Percentiles rank a stretch among this genome's conserved stretches.
Evolutionary conservation across 2,797 vertebrate genomes (phyloP).

Genomic region (Sebastes iracundus): DNA sequence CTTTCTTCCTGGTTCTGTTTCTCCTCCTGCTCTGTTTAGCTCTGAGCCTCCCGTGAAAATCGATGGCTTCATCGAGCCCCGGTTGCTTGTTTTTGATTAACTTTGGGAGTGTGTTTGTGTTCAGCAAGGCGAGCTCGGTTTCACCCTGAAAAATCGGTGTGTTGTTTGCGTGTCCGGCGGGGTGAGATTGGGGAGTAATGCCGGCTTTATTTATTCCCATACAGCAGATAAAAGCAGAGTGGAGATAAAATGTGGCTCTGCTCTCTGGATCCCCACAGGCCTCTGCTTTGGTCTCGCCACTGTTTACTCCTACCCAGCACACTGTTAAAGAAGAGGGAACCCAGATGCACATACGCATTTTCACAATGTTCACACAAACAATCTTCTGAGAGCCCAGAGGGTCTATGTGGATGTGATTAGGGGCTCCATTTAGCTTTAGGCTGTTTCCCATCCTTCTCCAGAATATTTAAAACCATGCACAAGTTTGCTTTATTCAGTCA

Average conservation of each 20-base stretch:
- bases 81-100: slow-evolving; percentile 7
- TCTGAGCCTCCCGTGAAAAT: not conserved
- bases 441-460: not conserved
- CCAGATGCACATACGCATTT: not conserved
- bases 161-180: not conserved
- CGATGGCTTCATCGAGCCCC: not conserved
- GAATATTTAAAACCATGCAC: not conserved
- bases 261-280: slow-evolving; percentile 29
- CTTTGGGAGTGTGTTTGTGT: slow-evolving; percentile 9
- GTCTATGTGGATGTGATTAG: not conserved
- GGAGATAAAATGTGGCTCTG: slow-evolving; percentile 11
- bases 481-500: not conserved
- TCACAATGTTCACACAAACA: slow-evolving; percentile 3
- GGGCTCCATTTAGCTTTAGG: not conserved
- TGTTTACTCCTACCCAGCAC: slow-evolving; percentile 23
- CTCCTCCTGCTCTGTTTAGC: not conserved
- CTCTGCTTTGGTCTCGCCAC: slow-evolving; percentile 15
- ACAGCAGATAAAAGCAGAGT: slow-evolving; percentile 35
- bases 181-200: not conserved
- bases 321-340: not conserved
- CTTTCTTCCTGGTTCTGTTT: not conserved
- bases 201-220: slow-evolving; percentile 23
- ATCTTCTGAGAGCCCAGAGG: not conserved
- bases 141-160: not conserved
- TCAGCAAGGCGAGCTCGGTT: not conserved